Base-by-base conservation (phyloP, 2,797 vertebrate species). In the Heterohyrax brucei region DNA sequence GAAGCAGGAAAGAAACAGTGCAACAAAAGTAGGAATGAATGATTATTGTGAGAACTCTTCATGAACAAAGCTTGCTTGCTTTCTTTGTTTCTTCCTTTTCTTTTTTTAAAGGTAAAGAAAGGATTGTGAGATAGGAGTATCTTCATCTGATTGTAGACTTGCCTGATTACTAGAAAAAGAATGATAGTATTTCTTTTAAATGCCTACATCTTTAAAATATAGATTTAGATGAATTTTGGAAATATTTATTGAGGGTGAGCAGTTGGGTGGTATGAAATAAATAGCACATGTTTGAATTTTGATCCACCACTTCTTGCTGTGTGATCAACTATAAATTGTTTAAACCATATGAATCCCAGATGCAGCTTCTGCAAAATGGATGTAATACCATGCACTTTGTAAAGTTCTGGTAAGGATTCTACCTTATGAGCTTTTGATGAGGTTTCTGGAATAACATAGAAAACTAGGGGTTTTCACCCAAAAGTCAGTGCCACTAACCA, bases 111-210 rank as follows among this genome's bases (percentile, higher is more conserved):
- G 18, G 26, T 5, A 72, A 82, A 82, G 7, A 66, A 26, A 56
- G 12, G 50, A 84, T 56, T 44, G 16, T 46, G 7, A 64, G 14
- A 10, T 48, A 78, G 16, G 5, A 30, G 0, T 19, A 73, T 89
- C 93, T 88, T 91, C 61, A 89, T 24, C 94, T 80, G 39, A 81
- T 9, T 28, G 56, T 7, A 10, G 12, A 50, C 50, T 26, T 88
- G 16, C 61, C 59, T 56, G 6, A 75, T 61, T 33, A 46, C 16
- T 86, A 79, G 24, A 64, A 82, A 94, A 79, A 79, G n/a, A 46
- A 53, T 5, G 53, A 12, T 4, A 70, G 39, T 39, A 83, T 22
- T 78, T 84, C 13, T 84, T 85, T 85, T 16, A 83, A 59, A 78
- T 50, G 30, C 14, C 33, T 24, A 24, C 79, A 12, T 4, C 62